Base-by-base conservation (phyloP, 2,113 vertebrate genomes). In the Embiotoca jacksoni region DNA sequence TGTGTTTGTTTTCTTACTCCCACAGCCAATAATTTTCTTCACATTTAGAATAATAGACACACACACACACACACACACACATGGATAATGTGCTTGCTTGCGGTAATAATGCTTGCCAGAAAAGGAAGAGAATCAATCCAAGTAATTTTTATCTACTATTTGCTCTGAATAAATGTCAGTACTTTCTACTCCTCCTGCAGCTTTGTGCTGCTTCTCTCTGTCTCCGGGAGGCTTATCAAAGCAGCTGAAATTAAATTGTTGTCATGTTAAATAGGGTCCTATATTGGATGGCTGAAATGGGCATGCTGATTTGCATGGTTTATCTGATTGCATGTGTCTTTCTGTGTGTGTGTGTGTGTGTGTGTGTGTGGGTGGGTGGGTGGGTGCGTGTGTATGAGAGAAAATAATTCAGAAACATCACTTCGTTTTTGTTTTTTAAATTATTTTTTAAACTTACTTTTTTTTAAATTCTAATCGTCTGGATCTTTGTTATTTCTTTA, bases 101-200 rank as follows among this genome's bases (percentile, higher is more conserved):
- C 32, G 56, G 33, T 81, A 80, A 71, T 60, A 60, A 75, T 53
- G 39, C 16, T 63, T 67, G 68, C 60, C 70, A 68, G 78, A 71
- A 83, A 77, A 70, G 31, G 57, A 49, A 66, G 50, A 47, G 41
- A 78, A 80, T 86, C 69, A 81, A 73, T 83, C 61, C 46, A 30
- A 57, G 76, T 78, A 80, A 80, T 82, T 85, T 86, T 72, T 56
- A 83, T 78, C 79, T 44, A 54, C 60, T 60, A 8, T 75, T 85
- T 81, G 60, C 74, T 50, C 66, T 77, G 75, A 85, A 80, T 88
- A 80, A 77, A 87, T 89, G 84, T 85, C 81, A 81, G 30, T 13
- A 56, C 64, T 65, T 32, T 39, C 46, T 56, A 61, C 71, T 78
- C 58, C 75, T 57, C 53, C 52, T 74, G 59, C 57, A 75, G 73